These are phyloP conservation scores for Euplexia lucipara DNA, from an alignment of 2,888 invertebrate species.

Conservation along the genomic window DNA sequence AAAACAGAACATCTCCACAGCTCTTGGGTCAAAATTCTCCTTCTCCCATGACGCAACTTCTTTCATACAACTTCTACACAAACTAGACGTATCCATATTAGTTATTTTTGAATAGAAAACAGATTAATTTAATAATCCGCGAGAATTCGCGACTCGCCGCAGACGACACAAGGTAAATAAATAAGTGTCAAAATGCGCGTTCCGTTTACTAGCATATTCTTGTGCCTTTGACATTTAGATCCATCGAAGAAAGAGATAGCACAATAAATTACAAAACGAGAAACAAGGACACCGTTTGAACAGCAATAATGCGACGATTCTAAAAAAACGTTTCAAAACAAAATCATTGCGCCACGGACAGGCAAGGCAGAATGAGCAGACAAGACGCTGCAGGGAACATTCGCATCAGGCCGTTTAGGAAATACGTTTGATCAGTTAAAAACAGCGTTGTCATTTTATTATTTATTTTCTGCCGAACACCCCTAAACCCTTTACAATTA, in stretches of 20 bases:
- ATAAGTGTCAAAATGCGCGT: slow-evolving; percentile 44
- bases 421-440: too few species aligned
- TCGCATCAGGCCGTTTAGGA: too few species aligned
- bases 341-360: neutral
- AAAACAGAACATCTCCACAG: slow-evolving; percentile 83
- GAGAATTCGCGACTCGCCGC: neutral
- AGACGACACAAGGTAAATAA: slow-evolving; percentile 30
- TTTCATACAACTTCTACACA: slow-evolving; percentile 86
- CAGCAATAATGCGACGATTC: neutral
- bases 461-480: too few species aligned
- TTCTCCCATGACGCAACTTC: slow-evolving; percentile 82
- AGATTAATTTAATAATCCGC: neutral
- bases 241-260: slow-evolving; percentile 21
- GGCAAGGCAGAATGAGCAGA: neutral
- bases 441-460: neutral
- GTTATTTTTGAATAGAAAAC: slow-evolving; percentile 12
- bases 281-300: slow-evolving; percentile 14
- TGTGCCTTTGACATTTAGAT: slow-evolving; percentile 2
- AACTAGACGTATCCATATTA: slow-evolving; percentile 76
- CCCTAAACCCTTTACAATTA: too few species aligned
- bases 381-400: neutral
- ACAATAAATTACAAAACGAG: neutral
- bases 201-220: neutral
- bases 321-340: neutral
- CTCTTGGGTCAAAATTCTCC: slow-evolving; percentile 74